Evolutionary conservation across 2,888 invertebrate genomes (phyloP).

Genomic region (Thumatha senex): DNA sequence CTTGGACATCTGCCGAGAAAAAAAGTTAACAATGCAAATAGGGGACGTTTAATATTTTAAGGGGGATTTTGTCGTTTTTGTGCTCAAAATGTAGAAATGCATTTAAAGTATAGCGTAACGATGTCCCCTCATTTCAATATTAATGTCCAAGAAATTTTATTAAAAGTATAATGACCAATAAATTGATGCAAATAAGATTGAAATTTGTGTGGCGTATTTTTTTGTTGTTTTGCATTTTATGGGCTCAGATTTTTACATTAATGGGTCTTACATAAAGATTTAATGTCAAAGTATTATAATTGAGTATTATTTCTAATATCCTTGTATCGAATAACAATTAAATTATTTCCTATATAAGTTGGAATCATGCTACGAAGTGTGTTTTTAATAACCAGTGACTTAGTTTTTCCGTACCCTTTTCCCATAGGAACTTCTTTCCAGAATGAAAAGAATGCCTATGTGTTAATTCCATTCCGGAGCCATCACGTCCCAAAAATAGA

Average conservation of each 20-base stretch:
- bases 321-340: constrained; percentile 16
- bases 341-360: background rate
- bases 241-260: constrained; percentile 56
- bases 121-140: constrained; percentile 77
- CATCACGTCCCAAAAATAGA: no score
- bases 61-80: constrained; percentile 76
- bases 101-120: constrained; percentile 75
- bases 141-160: constrained; percentile 54
- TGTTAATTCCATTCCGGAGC: no score
- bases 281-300: constrained; percentile 33
- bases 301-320: constrained; percentile 33
- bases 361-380: background rate
- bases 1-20: constrained; percentile 73
- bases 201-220: constrained; percentile 34
- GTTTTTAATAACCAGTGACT: no score
- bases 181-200: constrained; percentile 25
- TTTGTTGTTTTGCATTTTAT: constrained; percentile 51
- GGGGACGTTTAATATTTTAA: constrained; percentile 77
- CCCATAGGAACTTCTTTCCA: no score
- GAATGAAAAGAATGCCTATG: no score
- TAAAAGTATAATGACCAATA: constrained; percentile 24
- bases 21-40: constrained; percentile 81
- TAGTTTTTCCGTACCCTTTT: no score
- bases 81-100: constrained; percentile 71
- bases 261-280: constrained; percentile 30